Evolutionary conservation across 2,113 vertebrate genomes (phyloP).

Genomic region (cattle (Bos taurus)): ARS-UCD2.0 NC_037336.1:30068001-30068500

Average conservation of each 20-base stretch:
- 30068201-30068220: neutral
- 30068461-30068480: constrained; percentile 25
- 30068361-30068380: neutral
- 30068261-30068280: constrained; percentile 28
- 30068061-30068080: neutral
- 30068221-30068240: neutral
- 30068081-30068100: neutral
- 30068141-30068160: neutral
- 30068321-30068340: constrained; percentile 45
- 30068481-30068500: constrained; percentile 36
- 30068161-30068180: neutral
- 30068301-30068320: constrained; percentile 20
- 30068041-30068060: no score
- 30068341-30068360: constrained; percentile 19
- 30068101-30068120: neutral
- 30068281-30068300: neutral
- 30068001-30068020: fast-evolving
- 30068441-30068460: constrained; percentile 42
- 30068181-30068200: neutral
- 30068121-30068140: neutral
- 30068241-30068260: neutral
- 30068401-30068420: neutral
- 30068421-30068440: neutral
- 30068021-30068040: no score
- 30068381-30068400: neutral